phyloP scores from a whole-genome alignment of 2,113 vertebrate species.

The Lasiurus borealis region DNA sequence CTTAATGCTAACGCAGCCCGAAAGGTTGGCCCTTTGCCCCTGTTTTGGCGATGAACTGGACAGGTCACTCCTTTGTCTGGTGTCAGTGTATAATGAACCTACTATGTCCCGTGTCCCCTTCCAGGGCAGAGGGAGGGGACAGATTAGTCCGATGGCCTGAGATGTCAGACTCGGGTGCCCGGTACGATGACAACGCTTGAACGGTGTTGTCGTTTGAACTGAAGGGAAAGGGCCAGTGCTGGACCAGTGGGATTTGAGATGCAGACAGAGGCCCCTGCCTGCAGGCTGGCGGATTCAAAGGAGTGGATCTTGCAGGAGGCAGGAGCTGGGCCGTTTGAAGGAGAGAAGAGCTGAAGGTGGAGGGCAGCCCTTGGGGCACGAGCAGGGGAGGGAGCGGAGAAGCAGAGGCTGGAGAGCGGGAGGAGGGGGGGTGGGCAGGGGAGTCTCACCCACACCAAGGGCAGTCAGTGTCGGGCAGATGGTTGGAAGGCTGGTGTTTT shows the following conservation, averaged over 20 bases:
- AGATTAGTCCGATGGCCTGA: neutral
- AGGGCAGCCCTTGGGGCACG: neutral
- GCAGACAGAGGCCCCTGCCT: no score
- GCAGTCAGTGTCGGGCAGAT: neutral
- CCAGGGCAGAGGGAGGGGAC: neutral
- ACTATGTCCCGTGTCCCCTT: neutral
- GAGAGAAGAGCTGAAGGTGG: neutral
- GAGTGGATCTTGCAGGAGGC: neutral
- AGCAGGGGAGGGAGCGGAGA: neutral
- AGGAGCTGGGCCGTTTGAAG: neutral
- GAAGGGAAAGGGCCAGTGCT: neutral
- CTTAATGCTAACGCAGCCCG: neutral
- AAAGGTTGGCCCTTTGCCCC: neutral
- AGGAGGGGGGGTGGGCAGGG: neutral
- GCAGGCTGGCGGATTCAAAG: neutral
- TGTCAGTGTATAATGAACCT: neutral
- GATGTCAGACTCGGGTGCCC: neutral
- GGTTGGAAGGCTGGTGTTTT: neutral
- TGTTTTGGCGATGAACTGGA: neutral
- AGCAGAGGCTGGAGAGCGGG: neutral
- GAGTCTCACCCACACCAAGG: neutral
- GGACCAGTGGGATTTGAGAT: neutral
- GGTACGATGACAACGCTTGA: neutral
- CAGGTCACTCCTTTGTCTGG: neutral
- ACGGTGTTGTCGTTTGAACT: neutral